A percentile compares a stretch with the other conserved stretches of the same genome.
Evolutionary conservation across 2,113 vertebrate genomes (phyloP).

Genomic region (Oriolus oriolus): DNA sequence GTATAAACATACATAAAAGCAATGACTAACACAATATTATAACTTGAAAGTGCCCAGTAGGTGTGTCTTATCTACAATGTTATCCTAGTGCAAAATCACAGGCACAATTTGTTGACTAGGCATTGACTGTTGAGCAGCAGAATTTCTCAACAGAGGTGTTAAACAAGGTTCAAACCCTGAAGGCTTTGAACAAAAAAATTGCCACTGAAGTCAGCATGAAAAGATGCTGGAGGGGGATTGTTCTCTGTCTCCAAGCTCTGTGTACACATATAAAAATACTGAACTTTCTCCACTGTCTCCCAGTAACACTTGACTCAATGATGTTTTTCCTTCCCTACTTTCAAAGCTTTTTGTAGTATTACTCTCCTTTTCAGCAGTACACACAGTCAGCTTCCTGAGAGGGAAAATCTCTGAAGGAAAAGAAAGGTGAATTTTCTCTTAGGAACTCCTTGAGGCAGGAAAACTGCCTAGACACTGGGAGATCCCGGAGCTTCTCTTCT

Average conservation of each 20-base stretch:
- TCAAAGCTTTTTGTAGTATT: background rate
- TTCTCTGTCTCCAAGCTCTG: background rate
- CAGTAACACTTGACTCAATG: background rate
- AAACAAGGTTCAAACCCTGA: conserved; percentile 5
- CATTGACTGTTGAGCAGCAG: background rate
- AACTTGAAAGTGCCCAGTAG: conserved; percentile 60
- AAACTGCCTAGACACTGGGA: background rate
- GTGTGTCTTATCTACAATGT: conserved; percentile 60
- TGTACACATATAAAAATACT: background rate
- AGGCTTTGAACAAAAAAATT: background rate
- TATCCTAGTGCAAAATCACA: conserved; percentile 44
- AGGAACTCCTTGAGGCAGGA: background rate
- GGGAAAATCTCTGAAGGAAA: background rate
- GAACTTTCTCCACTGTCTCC: background rate
- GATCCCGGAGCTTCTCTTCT: background rate
- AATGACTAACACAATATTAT: conserved; percentile 44
- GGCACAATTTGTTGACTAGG: conserved; percentile 44
- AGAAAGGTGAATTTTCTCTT: background rate
- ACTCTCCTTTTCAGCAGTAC: background rate
- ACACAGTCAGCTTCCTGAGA: background rate
- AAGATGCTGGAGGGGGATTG: background rate
- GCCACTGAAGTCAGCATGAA: background rate
- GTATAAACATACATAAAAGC: conserved; percentile 51
- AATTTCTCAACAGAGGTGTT: conserved; percentile 33
- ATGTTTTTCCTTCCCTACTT: background rate